Base-by-base conservation (phyloP, 2,113 vertebrate species). In the Hucho hucho region DNA sequence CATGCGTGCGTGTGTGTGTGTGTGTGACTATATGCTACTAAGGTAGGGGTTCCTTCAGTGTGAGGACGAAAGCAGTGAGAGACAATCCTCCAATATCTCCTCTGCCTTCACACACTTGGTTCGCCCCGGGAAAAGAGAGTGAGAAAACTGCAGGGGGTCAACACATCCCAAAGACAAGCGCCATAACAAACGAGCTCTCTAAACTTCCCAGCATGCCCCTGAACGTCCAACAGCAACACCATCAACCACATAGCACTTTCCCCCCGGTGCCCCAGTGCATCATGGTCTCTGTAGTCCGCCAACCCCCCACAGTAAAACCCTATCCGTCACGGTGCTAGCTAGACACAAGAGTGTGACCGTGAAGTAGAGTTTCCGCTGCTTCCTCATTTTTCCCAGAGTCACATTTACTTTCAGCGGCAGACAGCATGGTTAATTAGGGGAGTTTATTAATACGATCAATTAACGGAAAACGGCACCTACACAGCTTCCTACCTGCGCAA, bases 381-480 rank as follows among this genome's bases (percentile, higher is more conserved):
- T 81, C 81, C 73, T 77, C 64, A 73, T 59, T 72, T 80, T 70
- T 11, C 68, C 69, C 72, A 2, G 20, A 6, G 16, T 86, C 81
- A 75, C 83, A 81, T 77, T 76, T 72, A 49, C 64, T 56, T 75
- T 79, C 71, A 73, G 65, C 74, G 18, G 37, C 37, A 77, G 64
- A 74, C 76, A 78, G 83, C 81, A 68, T 28, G 72, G n/a, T 75
- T 80, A 84, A 84, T 86, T 79, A 84, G 9, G 37, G 37, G 37
- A 43, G 53, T n/a, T 73, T 75, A 84, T 83, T 78, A 79, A 81
- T 78, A 79, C 46, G 46, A 29, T 32, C 75, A 72, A 86, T 86
- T 83, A 80, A 71, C 20, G 78, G 74, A 61, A 82, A 80, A 75
- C 43, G n/a, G 58, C 47, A 59, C 76, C 77, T 53, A 70, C 84